Evolutionary conservation across 1,140 invertebrate species (phyloP).

Genomic region (Helicoverpa zea): DNA sequence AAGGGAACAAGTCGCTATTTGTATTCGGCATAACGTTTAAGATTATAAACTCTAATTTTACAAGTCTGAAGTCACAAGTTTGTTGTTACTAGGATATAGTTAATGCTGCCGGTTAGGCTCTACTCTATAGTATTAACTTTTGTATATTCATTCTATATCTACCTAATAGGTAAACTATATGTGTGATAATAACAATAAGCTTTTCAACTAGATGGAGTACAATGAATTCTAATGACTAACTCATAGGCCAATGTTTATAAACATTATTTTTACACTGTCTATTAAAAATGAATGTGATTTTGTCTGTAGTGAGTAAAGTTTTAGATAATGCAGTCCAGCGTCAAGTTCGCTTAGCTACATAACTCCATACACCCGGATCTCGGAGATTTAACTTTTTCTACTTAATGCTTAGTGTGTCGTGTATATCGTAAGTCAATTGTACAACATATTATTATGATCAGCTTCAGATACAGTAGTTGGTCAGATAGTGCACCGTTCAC

Average conservation of each 20-base stretch:
- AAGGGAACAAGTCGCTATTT: slow-evolving; percentile 62
- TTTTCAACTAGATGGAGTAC: slow-evolving; percentile 84
- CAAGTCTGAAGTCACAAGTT: slow-evolving; percentile 69
- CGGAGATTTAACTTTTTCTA: slow-evolving; percentile 41
- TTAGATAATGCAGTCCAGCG: slow-evolving; percentile 78
- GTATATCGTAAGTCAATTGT: slow-evolving; percentile 45
- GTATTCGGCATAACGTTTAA: slow-evolving; percentile 50
- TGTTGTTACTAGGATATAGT: slow-evolving; percentile 49
- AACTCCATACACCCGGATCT: slow-evolving; percentile 9
- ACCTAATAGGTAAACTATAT: slow-evolving; percentile 78
- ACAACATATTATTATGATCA: slow-evolving; percentile 36
- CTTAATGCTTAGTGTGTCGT: slow-evolving; percentile 51
- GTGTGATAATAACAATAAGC: slow-evolving; percentile 86
- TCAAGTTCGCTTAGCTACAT: slow-evolving; percentile 39
- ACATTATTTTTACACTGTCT: slow-evolving; percentile 86
- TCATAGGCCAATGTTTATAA: slow-evolving; percentile 85
- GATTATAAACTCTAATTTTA: slow-evolving; percentile 57
- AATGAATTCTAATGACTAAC: slow-evolving; percentile 83
- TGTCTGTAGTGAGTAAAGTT: slow-evolving; percentile 77
- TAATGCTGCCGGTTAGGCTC: slow-evolving; percentile 58
- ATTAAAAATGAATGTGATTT: slow-evolving; percentile 82
- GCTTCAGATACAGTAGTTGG: slow-evolving; percentile 28
- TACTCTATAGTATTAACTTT: slow-evolving; percentile 75
- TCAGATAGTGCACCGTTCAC: slow-evolving; percentile 52
- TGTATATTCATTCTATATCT: slow-evolving; percentile 82